phyloP scores from a whole-genome alignment of 2,888 invertebrate species.

The Pegoplata infirma region DNA sequence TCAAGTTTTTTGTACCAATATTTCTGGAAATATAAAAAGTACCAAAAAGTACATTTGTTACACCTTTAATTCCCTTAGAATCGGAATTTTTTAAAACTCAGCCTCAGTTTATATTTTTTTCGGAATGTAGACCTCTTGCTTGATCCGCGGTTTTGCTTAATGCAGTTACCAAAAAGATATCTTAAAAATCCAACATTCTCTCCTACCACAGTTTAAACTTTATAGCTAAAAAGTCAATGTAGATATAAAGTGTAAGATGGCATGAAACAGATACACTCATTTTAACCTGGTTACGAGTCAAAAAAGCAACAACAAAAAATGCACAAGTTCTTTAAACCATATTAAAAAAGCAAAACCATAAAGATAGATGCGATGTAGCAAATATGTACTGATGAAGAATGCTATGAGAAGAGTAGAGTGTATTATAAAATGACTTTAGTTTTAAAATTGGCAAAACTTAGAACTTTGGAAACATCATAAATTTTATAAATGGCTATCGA shows the following conservation, averaged over 20 bases:
- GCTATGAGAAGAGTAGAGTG: too few relatives aligned
- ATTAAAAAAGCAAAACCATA: slow-evolving; percentile 11
- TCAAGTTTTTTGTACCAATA: too few relatives aligned
- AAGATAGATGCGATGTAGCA: background rate
- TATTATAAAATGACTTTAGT: slow-evolving; percentile 39
- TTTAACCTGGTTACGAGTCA: slow-evolving; percentile 32
- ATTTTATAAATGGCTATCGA: slow-evolving; percentile 26
- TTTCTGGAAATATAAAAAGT: too few relatives aligned
- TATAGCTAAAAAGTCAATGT: background rate
- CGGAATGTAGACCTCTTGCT: too few relatives aligned
- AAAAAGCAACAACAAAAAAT: background rate
- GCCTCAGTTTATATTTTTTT: too few relatives aligned
- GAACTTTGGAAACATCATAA: slow-evolving; percentile 33
- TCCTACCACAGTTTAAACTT: background rate
- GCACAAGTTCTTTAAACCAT: slow-evolving; percentile 7
- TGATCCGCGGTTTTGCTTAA: too few relatives aligned
- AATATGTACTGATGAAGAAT: too few relatives aligned
- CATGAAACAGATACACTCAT: slow-evolving; percentile 44
- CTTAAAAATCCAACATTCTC: too few relatives aligned
- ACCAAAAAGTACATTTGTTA: too few relatives aligned
- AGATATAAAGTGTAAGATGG: slow-evolving; percentile 18
- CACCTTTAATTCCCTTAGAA: too few relatives aligned
- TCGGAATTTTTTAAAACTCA: too few relatives aligned
- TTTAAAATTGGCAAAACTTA: slow-evolving; percentile 38
- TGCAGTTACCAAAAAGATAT: too few relatives aligned